These are phyloP conservation scores for Erynnis tages DNA, from an alignment of 2,888 invertebrate species.

Conservation along the genomic window DNA sequence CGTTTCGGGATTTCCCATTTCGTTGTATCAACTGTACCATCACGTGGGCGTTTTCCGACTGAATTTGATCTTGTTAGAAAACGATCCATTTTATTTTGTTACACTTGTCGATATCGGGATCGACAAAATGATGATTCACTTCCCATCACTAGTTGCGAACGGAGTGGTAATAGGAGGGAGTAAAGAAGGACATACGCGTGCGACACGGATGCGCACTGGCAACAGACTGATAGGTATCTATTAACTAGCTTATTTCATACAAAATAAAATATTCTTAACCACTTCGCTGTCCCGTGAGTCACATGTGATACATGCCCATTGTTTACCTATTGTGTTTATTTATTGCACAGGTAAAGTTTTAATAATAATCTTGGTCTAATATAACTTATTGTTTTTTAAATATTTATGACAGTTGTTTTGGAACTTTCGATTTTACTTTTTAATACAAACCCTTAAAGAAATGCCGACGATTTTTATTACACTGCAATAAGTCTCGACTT, in stretches of 20 bases:
- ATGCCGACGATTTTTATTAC: constrained; percentile 17
- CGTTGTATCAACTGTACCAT: background rate
- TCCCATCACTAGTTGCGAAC: constrained; percentile 1
- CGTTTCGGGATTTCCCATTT: background rate
- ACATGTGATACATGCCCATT: too few relatives aligned
- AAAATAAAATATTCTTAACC: too few relatives aligned
- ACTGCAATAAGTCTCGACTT: constrained; percentile 6
- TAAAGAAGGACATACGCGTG: too few relatives aligned
- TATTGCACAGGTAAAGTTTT: too few relatives aligned
- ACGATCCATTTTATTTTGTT: background rate
- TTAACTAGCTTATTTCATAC: too few relatives aligned
- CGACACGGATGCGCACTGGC: too few relatives aligned
- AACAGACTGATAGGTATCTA: too few relatives aligned
- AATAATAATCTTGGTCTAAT: background rate
- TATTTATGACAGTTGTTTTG: background rate
- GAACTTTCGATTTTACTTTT: constrained; percentile 16
- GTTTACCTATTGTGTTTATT: too few relatives aligned
- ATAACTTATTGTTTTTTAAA: background rate
- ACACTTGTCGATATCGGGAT: background rate
- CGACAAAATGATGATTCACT: background rate
- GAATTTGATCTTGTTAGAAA: background rate
- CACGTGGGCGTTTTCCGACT: background rate
- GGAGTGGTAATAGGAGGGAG: too few relatives aligned
- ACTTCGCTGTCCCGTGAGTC: too few relatives aligned
- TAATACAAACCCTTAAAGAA: background rate